These are phyloP conservation scores for Halictus ligatus DNA, from an alignment of 2,888 invertebrate genomes.

Conservation along the genomic window DNA sequence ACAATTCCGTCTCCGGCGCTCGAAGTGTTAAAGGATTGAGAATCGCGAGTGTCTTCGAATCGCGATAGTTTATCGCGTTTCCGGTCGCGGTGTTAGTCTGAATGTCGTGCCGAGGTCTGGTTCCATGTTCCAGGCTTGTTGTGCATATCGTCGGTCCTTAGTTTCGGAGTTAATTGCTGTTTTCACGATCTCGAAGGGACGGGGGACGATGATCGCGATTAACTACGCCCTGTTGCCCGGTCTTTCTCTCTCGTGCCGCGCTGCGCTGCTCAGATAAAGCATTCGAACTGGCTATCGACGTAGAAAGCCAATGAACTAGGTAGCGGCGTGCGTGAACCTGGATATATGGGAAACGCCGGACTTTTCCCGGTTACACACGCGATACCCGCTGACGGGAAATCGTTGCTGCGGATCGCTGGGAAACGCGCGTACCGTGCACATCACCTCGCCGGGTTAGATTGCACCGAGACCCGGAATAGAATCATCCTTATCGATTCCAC, in stretches of 20 bases:
- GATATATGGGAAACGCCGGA: slow-evolving; percentile 44
- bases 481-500: slow-evolving; percentile 41
- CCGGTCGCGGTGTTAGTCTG: not conserved
- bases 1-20: not conserved
- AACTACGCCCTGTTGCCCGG: not conserved
- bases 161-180: not conserved
- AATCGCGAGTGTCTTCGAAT: not conserved
- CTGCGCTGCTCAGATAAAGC: slow-evolving; percentile 54
- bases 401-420: slow-evolving; percentile 65
- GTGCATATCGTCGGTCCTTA: not conserved
- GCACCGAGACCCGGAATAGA: slow-evolving; percentile 20
- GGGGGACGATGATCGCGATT: not conserved
- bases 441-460: slow-evolving; percentile 13
- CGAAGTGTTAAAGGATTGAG: not conserved
- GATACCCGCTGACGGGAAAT: slow-evolving; percentile 62
- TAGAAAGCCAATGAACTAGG: slow-evolving; percentile 60
- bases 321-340: slow-evolving; percentile 55
- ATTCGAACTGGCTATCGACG: slow-evolving; percentile 52
- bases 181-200: not conserved
- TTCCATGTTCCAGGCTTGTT: not conserved
- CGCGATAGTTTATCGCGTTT: not conserved
- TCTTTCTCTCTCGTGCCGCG: slow-evolving; percentile 31
- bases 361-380: slow-evolving; percentile 60
- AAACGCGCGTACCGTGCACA: slow-evolving; percentile 48
- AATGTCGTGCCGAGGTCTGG: not conserved